Base-by-base conservation (phyloP, 2,888 invertebrate genomes). In the Diarsia rubi region DNA sequence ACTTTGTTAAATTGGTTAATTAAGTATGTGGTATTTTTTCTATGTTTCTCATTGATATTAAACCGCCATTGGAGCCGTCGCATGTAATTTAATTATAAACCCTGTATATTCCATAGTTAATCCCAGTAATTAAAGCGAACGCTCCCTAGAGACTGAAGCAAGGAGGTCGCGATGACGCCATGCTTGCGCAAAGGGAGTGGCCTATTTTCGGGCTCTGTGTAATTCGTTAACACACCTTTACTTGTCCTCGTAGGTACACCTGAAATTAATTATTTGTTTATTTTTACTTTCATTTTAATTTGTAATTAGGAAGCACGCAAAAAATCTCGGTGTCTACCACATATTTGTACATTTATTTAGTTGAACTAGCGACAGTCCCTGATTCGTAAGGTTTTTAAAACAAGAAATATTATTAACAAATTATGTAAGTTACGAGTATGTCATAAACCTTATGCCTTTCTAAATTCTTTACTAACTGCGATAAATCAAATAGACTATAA, bases 161-260 rank as follows among this genome's bases (percentile, higher is more conserved):
- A 81, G 69, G 74, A 76, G 85, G 84, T 87, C 89, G 75, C 60
- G 74, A 69, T 88, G 90, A 91, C 86, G 88, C 70, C 88, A 91
- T 85, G 86, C 84, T 86, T 89, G 82, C 83, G 73, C 79, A 68
- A 60, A 75, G 88, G 91, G 91, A 85, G 89, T 69, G 91, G 82
- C 81, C 65, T 71, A 86, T 90, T 90, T 90, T 85, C 70, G 78
- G 79, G 63, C 82, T 52, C 80, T 63, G 70, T 75, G 37, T 67
- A 75, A 45, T 73, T 82, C 44, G 52, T 27, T 12, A 68, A 70
- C 84, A 73, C 85, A 62, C 84, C 83, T 68, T 37, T 12, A 63
- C 47, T 37, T 44, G 76, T 45, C 49, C 69, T 42, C 5, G 52
- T 62, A 62, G n/a, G n/a, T 24, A 45, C 49, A 69, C 59, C 69